Conservation (phyloP, 2,113 vertebrate genomes). For the Geococcyx californianus region DNA sequence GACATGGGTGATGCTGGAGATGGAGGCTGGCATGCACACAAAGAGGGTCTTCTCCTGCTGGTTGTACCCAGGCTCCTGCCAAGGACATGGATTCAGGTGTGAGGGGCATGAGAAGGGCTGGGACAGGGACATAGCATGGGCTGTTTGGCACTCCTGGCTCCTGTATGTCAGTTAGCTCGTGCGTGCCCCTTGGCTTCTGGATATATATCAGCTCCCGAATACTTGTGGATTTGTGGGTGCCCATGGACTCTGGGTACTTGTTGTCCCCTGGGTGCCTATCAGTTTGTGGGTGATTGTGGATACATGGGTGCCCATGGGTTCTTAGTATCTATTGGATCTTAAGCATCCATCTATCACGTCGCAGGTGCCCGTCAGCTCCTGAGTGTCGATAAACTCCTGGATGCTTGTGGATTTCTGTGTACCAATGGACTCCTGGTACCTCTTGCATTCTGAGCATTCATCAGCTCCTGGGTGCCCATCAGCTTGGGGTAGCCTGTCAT, state of each 20-base stretch:
- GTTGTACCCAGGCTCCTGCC: neutral
- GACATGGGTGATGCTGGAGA: neutral
- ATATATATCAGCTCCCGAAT: neutral
- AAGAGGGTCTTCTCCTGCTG: neutral
- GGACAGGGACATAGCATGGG: rapidly evolving
- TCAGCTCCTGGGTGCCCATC: neutral
- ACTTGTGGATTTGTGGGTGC: too few relatives aligned
- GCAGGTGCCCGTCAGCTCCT: neutral
- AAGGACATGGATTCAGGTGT: neutral
- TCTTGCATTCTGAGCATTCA: neutral
- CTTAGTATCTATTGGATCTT: neutral
- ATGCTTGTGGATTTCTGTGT: neutral
- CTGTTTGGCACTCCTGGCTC: neutral
- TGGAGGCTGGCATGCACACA: neutral
- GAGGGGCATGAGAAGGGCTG: too few relatives aligned
- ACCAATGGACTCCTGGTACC: neutral
- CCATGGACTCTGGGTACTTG: neutral
- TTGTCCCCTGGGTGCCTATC: neutral
- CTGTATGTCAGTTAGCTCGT: neutral
- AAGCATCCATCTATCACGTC: neutral
- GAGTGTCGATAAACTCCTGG: neutral
- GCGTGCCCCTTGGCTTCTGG: neutral
- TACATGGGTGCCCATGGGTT: neutral
- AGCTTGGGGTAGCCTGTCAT: neutral
- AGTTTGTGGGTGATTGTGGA: neutral